Conservation (phyloP, 2,797 vertebrate genomes). For the Liparis tanakae region DNA sequence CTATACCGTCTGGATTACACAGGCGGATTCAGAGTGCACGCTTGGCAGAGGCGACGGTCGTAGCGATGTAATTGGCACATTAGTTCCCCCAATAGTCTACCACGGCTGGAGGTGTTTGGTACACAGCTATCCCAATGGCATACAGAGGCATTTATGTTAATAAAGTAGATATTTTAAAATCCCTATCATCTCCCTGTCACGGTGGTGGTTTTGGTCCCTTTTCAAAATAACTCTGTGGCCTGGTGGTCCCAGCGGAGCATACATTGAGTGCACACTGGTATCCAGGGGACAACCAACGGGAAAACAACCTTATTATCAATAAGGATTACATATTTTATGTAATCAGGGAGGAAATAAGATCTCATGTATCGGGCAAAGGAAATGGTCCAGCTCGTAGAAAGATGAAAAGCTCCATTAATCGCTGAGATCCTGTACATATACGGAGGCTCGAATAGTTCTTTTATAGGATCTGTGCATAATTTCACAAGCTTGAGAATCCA, state of each 20-base stretch:
- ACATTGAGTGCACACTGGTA: conserved; percentile 50
- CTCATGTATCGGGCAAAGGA: conserved; percentile 61
- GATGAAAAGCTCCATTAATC: conserved; percentile 42
- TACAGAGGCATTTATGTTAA: conserved; percentile 55
- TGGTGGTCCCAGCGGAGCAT: conserved; percentile 44
- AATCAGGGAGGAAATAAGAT: conserved; percentile 75
- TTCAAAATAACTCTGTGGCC: conserved; percentile 40
- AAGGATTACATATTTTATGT: conserved; percentile 64
- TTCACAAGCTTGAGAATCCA: background rate
- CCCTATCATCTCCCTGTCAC: conserved; percentile 29
- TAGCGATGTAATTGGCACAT: conserved; percentile 63
- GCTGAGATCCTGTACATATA: conserved; percentile 16
- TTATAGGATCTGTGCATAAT: conserved; percentile 3
- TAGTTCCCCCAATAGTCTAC: conserved; percentile 51
- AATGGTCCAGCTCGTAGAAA: conserved; percentile 46
- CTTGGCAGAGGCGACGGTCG: conserved; percentile 65
- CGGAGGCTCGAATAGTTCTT: background rate
- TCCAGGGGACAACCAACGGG: conserved; percentile 61
- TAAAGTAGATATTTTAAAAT: conserved; percentile 46
- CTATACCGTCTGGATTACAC: conserved; percentile 69
- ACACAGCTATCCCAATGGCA: conserved; percentile 46
- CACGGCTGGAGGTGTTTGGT: conserved; percentile 39
- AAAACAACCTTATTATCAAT: conserved; percentile 64
- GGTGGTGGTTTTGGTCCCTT: conserved; percentile 40
- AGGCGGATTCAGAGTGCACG: conserved; percentile 63